Evolutionary conservation across 1,140 invertebrate species (phyloP), one percentile per base, ranked within the genome.

Genomic region (Galendromus occidentalis): DNA sequence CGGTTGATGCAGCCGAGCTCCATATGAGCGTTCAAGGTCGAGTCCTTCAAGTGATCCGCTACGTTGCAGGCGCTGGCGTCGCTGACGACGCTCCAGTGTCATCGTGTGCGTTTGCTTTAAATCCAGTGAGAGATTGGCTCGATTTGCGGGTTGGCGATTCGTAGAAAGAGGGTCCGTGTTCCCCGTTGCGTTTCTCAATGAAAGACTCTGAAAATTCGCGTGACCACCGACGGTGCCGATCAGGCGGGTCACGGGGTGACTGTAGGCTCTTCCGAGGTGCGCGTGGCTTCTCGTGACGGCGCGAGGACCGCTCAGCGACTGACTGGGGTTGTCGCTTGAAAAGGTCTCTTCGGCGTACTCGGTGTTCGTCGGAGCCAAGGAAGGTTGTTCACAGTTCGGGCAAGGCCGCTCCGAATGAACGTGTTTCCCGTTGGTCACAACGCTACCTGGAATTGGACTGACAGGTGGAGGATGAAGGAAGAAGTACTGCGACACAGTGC

Each of bases 401-500:
- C 14, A 33, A 17, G 14, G 14, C 2, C 14, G 51, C 14, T 1
- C 25, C 20, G 25, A 59, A 25, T 59, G 51, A 33, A 25, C 25
- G 25, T 33, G 51, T 17, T 17, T 25, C 14, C 51, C 33, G 51
- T 14, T 33, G 51, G 2, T 17, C 17, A 33, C 1, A 17, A 20
- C 25, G 25, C 25, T 25, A 22, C 14, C 51, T 14, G 51, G 25
- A 25, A 59, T 25, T 17, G 51, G 33, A 17, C 14, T 59, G 1
- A 59, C 51, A 17, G 51, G 51, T 59, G 51, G 51, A 59, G 51
- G 25, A 25, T 59, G 51, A 2, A 59, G 51, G 25, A 59, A 59
- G 51, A 59, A 59, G 51, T 59, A 59, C 9, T 59, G 51, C 2
- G 51, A 59, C 25, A 59, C 51, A 25, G 51, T 59, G 51, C 51